phyloP scores from a whole-genome alignment of 2,888 invertebrate genomes.

The Girardia tigrina region DNA sequence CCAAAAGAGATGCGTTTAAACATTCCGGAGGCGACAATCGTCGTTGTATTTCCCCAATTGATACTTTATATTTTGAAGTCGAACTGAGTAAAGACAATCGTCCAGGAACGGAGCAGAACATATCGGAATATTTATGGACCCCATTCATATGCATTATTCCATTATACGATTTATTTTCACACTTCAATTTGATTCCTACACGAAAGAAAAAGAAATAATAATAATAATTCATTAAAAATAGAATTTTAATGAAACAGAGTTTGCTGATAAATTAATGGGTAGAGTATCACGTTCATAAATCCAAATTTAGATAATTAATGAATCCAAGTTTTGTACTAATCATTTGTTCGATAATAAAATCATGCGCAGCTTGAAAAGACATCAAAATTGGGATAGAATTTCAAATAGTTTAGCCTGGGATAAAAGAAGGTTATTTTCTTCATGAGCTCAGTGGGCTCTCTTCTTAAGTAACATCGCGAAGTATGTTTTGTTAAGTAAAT shows the following conservation, averaged over 20 bases:
- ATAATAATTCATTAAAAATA: background rate
- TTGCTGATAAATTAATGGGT: constrained; percentile 1
- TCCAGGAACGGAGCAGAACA: constrained; percentile 88
- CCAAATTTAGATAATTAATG: constrained; percentile 5
- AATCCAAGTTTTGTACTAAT: background rate
- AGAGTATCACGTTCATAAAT: constrained; percentile 2
- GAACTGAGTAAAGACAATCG: constrained; percentile 84
- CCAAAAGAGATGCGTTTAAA: constrained; percentile 87
- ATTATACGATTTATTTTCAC: constrained; percentile 17
- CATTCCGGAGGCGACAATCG: constrained; percentile 94
- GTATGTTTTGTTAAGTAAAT: background rate
- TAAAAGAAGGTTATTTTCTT: background rate
- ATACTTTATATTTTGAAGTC: constrained; percentile 99
- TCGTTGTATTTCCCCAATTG: constrained; percentile 93
- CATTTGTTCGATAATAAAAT: background rate
- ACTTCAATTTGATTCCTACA: constrained; percentile 9
- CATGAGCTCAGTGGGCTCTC: background rate
- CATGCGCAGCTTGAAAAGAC: background rate
- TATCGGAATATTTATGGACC: constrained; percentile 55
- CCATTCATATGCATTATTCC: constrained; percentile 23
- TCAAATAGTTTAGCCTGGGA: background rate
- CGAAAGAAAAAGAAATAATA: too few relatives aligned
- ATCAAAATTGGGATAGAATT: background rate
- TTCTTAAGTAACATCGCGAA: background rate
- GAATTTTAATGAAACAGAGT: background rate